Evolutionary conservation across 2,797 vertebrate genomes (phyloP).

Genomic region (Gephyroberyx darwinii): DNA sequence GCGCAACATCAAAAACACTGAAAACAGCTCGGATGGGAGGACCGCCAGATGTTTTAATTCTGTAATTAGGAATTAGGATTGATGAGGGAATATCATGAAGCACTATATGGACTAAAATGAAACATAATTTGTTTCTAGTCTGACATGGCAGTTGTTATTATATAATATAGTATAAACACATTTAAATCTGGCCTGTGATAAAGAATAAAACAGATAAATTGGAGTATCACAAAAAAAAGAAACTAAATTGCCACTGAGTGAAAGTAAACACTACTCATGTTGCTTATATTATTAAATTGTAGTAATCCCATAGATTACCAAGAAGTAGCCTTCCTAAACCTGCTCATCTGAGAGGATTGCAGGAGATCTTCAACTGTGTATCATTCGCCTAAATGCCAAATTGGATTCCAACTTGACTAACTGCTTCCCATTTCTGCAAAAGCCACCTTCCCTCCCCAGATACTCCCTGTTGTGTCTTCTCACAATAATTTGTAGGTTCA

Average conservation of each 20-base stretch:
- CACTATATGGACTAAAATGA: constrained; percentile 30
- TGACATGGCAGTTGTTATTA: constrained; percentile 10
- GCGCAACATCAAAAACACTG: constrained; percentile 43
- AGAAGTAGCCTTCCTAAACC: not conserved
- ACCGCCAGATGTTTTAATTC: constrained; percentile 61
- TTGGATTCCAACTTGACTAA: constrained; percentile 20
- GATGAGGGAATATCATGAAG: constrained; percentile 49
- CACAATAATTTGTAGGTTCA: constrained; percentile 66
- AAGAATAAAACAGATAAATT: not conserved
- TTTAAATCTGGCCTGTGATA: constrained; percentile 12
- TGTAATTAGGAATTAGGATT: constrained; percentile 50
- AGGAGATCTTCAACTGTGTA: constrained; percentile 1
- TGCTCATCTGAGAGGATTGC: not conserved
- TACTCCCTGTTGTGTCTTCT: constrained; percentile 55
- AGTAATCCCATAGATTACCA: not conserved
- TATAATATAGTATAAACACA: constrained; percentile 30
- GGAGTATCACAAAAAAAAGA: not conserved
- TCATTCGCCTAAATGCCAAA: constrained; percentile 30
- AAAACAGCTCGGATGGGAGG: constrained; percentile 61
- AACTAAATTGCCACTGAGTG: not conserved
- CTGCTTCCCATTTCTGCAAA: constrained; percentile 23
- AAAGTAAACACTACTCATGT: not conserved
- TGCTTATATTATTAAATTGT: not conserved
- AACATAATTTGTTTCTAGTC: constrained; percentile 37
- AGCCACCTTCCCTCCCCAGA: constrained; percentile 26